Evolutionary conservation across 2,113 vertebrate species (phyloP).

Genomic region (Butorides virescens): DNA sequence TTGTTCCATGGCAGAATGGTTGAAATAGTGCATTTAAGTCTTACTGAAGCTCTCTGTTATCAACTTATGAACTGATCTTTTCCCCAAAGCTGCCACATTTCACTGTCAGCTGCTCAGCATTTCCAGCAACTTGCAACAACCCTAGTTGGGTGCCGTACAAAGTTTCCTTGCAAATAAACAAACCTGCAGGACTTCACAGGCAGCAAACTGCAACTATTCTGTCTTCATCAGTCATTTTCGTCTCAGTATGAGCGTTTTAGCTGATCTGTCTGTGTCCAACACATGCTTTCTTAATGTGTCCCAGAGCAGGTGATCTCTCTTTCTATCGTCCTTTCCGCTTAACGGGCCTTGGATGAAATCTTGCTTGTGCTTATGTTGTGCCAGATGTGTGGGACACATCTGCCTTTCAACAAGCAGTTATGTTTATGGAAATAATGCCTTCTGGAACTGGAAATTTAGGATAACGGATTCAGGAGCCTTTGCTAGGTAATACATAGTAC

Average conservation of each 20-base stretch:
- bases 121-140: background rate
- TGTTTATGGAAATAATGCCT: background rate
- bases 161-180: background rate
- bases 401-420: background rate
- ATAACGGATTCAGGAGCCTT: background rate
- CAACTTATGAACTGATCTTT: background rate
- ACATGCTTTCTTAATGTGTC: accelerated
- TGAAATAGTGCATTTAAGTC: background rate
- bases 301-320: background rate
- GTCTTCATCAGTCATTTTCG: background rate
- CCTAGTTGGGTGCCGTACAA: background rate
- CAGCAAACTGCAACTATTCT: background rate
- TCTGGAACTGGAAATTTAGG: background rate
- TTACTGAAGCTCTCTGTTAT: background rate
- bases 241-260: background rate
- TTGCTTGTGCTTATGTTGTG: accelerated
- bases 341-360: accelerated
- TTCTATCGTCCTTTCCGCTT: background rate
- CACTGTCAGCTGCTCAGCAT: background rate
- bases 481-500: background rate
- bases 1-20: background rate
- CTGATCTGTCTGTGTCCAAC: background rate
- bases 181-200: background rate
- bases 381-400: background rate
- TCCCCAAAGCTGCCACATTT: background rate